These are phyloP conservation scores for Platichthys flesus DNA, from an alignment of 2,113 vertebrate genomes.

Conservation along the genomic window DNA sequence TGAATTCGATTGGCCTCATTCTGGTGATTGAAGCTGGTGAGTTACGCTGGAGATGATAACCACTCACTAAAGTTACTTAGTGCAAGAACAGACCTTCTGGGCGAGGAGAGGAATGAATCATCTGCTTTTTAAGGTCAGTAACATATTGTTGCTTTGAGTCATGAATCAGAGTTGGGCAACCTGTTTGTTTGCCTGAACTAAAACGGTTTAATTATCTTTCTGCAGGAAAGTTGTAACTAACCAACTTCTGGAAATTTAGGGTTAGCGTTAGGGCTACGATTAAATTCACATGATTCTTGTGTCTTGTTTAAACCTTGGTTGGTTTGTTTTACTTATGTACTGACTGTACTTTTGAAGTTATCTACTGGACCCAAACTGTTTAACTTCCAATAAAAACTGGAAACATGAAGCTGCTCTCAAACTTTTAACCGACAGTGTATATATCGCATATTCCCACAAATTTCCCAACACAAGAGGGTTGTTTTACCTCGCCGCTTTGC, in stretches of 20 bases:
- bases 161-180: no score
- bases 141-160: no score
- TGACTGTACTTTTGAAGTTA: background rate
- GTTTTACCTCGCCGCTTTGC: slow-evolving; percentile 58
- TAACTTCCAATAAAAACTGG: background rate
- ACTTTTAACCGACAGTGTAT: background rate
- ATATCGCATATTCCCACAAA: slow-evolving; percentile 4
- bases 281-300: no score
- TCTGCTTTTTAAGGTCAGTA: no score
- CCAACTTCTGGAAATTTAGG: background rate
- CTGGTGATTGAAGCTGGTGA: no score
- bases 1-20: no score
- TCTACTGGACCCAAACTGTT: background rate
- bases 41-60: no score
- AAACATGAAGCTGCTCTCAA: background rate
- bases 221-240: background rate
- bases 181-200: no score
- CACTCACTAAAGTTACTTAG: no score
- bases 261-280: no score
- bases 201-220: background rate
- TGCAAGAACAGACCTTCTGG: no score
- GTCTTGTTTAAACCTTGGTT: background rate
- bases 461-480: slow-evolving; percentile 25
- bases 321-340: background rate
- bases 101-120: no score